A percentile compares a stretch with the other conserved stretches of the same genome.
Conservation (phyloP, 2,888 invertebrate species). For the Drosophila quasianomalipes region DNA sequence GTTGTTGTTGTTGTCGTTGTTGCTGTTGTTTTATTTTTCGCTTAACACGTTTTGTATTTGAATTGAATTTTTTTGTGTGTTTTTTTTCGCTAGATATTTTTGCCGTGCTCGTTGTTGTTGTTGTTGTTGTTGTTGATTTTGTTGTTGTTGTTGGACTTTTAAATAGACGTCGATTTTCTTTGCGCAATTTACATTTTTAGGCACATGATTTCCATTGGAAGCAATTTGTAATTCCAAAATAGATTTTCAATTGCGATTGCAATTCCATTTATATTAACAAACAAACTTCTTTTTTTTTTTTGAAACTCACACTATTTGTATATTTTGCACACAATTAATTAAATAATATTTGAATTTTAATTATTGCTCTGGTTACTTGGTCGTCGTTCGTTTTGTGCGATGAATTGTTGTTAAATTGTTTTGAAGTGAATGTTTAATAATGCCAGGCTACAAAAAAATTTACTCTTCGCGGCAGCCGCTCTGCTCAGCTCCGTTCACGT, state of each 20-base stretch:
- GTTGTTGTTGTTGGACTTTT: slow-evolving; percentile 67
- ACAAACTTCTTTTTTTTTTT: slow-evolving; percentile 33
- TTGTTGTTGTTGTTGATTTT: slow-evolving; percentile 11
- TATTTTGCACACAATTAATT: slow-evolving; percentile 35
- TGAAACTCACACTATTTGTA: slow-evolving; percentile 27
- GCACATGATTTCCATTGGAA: slow-evolving; percentile 81
- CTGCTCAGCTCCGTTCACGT: slow-evolving; percentile 67
- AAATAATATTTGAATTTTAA: slow-evolving; percentile 29
- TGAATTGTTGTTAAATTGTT: slow-evolving; percentile 56
- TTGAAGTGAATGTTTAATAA: slow-evolving; percentile 51
- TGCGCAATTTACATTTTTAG: slow-evolving; percentile 82
- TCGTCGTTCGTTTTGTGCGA: slow-evolving; percentile 53
- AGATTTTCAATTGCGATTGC: slow-evolving; percentile 66
- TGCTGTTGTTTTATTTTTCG: slow-evolving; percentile 65
- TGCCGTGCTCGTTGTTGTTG: slow-evolving; percentile 58
- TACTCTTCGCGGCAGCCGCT: slow-evolving; percentile 66
- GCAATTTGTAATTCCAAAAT: slow-evolving; percentile 73
- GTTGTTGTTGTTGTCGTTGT: slow-evolving; percentile 28
- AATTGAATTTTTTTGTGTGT: slow-evolving; percentile 62
- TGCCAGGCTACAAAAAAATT: slow-evolving; percentile 60
- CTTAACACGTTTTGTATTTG: slow-evolving; percentile 80
- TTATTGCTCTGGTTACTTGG: slow-evolving; percentile 41
- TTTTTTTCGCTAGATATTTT: slow-evolving; percentile 66
- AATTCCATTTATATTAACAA: slow-evolving; percentile 45
- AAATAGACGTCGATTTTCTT: slow-evolving; percentile 80